Percentiles rank a stretch among this genome's conserved stretches.
Evolutionary conservation across 2,797 vertebrate species (phyloP).

Genomic region (Cuculus canorus): DNA sequence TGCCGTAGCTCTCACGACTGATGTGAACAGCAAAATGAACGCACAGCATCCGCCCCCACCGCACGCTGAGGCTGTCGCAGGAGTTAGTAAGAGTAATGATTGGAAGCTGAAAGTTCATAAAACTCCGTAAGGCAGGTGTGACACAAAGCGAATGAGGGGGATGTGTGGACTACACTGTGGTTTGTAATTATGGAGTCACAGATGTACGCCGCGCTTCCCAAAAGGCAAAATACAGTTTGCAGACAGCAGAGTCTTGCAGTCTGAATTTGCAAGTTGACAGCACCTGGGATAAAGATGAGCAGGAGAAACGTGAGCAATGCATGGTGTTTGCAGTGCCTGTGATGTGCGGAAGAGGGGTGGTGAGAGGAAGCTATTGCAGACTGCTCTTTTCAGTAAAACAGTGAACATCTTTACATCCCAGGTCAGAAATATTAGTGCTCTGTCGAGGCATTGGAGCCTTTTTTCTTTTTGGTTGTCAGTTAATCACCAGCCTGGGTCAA

Average conservation of each 20-base stretch:
- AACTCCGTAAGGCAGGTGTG: neutral
- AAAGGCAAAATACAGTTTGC: neutral
- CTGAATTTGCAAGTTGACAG: neutral
- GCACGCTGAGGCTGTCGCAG: constrained; percentile 14
- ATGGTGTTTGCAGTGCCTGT: fast-evolving
- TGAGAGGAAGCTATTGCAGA: neutral
- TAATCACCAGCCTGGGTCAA: neutral
- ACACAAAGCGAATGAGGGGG: neutral
- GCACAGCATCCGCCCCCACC: constrained; percentile 1
- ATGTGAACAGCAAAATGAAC: neutral
- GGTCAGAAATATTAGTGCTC: neutral
- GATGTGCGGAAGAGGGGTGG: neutral
- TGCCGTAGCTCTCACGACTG: neutral
- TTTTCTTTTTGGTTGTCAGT: neutral
- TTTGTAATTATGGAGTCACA: neutral
- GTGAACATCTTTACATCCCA: neutral
- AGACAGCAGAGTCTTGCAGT: neutral
- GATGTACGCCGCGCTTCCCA: fast-evolving
- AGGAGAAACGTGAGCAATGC: neutral
- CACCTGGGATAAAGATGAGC: neutral
- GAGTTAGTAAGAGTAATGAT: neutral
- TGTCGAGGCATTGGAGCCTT: neutral
- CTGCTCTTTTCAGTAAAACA: neutral
- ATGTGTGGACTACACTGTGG: fast-evolving
- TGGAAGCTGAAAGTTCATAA: constrained; percentile 40